Conservation (phyloP, 2,113 vertebrate species). For the Sylvicapra grimmia region DNA sequence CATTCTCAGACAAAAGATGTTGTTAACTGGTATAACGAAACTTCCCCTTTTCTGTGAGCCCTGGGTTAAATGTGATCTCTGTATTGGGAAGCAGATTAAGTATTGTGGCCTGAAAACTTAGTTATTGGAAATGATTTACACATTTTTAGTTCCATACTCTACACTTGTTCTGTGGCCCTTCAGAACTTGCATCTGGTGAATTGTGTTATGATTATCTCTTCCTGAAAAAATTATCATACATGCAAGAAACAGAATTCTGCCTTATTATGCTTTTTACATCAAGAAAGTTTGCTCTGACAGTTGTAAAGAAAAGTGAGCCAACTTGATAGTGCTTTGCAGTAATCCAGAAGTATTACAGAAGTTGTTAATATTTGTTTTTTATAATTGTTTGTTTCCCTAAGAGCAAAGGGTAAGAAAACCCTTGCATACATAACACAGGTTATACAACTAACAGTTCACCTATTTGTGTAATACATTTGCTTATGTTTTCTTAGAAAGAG, state of each 20-base stretch:
- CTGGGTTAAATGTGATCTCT: background rate
- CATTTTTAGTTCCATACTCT: background rate
- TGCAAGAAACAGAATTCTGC: background rate
- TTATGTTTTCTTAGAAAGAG: background rate
- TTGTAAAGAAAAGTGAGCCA: conserved; percentile 14
- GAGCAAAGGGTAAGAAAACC: background rate
- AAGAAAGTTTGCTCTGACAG: background rate
- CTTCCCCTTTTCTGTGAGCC: background rate
- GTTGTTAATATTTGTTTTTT: background rate
- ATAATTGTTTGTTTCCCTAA: background rate
- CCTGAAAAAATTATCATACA: background rate
- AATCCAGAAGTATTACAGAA: background rate
- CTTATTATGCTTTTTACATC: background rate
- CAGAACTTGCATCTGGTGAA: background rate
- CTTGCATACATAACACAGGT: background rate
- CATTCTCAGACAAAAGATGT: background rate
- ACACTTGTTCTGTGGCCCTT: background rate
- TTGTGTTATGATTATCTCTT: background rate
- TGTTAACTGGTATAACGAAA: background rate
- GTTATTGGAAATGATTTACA: background rate
- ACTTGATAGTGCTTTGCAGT: background rate
- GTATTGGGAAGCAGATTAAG: background rate
- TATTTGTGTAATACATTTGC: conserved; percentile 5
- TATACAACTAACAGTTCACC: background rate
- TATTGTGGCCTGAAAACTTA: background rate